Conservation (phyloP, 2,888 invertebrate species). For the Candidula unifasciata region DNA sequence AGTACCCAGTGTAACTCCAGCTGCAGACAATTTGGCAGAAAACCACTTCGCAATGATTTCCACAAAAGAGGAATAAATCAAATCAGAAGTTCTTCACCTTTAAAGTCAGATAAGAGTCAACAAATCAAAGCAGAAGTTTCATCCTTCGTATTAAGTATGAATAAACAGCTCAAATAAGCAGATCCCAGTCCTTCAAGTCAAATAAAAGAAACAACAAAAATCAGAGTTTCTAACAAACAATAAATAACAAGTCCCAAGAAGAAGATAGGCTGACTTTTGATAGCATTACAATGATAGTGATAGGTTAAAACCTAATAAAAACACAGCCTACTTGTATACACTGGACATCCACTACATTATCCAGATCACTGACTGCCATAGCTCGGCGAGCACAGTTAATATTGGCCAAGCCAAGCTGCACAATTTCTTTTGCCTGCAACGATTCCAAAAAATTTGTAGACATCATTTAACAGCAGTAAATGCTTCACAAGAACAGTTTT, state of each 20-base stretch:
- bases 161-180: too few relatives aligned
- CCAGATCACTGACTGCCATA: slow-evolving; percentile 72
- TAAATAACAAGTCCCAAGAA: background rate
- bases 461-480: background rate
- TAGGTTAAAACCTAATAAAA: background rate
- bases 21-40: too few relatives aligned
- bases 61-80: too few relatives aligned
- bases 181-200: too few relatives aligned
- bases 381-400: slow-evolving; percentile 73
- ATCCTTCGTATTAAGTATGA: too few relatives aligned
- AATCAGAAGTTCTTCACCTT: too few relatives aligned
- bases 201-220: background rate
- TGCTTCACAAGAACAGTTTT: too few relatives aligned
- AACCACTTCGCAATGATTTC: too few relatives aligned
- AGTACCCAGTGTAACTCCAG: too few relatives aligned
- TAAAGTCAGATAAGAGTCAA: too few relatives aligned
- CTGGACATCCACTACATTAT: slow-evolving; percentile 74
- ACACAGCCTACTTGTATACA: slow-evolving; percentile 73
- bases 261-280: background rate
- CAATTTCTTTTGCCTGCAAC: slow-evolving; percentile 69
- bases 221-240: background rate
- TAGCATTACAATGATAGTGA: background rate
- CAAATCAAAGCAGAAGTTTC: too few relatives aligned
- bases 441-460: background rate
- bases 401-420: slow-evolving; percentile 73